Percentiles rank a stretch among this genome's conserved stretches.
Evolutionary conservation across 1,140 invertebrate species (phyloP).

Genomic region (Oppia nitens): DNA sequence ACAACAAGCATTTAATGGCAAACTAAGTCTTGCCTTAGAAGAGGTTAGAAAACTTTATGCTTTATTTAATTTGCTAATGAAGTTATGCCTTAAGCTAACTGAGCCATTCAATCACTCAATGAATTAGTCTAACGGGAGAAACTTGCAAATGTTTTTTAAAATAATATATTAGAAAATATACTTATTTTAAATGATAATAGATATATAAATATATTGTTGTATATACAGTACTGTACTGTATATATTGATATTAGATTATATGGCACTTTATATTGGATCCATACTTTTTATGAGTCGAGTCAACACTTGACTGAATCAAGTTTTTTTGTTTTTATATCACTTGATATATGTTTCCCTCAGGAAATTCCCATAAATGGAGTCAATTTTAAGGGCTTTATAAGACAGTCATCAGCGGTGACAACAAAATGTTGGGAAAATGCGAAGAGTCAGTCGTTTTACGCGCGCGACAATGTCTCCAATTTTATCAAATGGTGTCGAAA

Average conservation of each 20-base stretch:
- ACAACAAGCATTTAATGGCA: not conserved
- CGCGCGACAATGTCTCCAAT: constrained; percentile 80
- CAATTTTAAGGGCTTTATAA: not conserved
- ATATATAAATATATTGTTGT: too few species aligned
- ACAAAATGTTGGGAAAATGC: constrained; percentile 48
- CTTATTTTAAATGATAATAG: too few species aligned
- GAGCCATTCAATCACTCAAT: too few species aligned
- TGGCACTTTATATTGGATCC: too few species aligned
- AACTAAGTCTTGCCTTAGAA: not conserved
- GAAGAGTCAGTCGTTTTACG: constrained; percentile 54
- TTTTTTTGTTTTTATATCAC: not conserved
- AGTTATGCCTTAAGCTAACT: not conserved
- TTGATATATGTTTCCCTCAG: not conserved
- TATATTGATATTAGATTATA: too few species aligned
- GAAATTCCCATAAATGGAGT: not conserved
- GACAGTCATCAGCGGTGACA: not conserved
- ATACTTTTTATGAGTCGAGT: too few species aligned
- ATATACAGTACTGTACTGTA: too few species aligned
- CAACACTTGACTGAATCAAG: not conserved
- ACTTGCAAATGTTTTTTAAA: too few species aligned
- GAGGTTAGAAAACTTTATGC: not conserved
- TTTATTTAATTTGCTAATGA: not conserved
- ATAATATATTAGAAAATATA: too few species aligned
- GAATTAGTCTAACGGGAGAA: too few species aligned
- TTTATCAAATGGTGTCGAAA: constrained; percentile 75